Evolutionary conservation across 1,140 invertebrate genomes (phyloP), one percentile per base, ranked within the genome.

Genomic region (Zaprionus ghesquierei): DNA sequence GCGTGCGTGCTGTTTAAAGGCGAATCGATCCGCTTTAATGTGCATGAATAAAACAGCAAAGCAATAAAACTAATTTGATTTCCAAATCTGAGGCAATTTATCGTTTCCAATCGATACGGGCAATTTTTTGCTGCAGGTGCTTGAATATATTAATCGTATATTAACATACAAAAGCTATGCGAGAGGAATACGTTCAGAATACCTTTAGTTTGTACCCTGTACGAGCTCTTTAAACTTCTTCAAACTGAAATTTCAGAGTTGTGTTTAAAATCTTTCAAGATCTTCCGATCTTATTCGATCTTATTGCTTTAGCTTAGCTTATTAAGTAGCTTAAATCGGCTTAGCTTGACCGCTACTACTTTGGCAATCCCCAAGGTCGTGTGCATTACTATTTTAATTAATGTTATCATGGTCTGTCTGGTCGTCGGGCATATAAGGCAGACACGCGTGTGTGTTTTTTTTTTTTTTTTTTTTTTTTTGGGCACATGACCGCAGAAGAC

Each of bases 401-500:
- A 59, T 60, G 59, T 22, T 60, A 54, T 68, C 31, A 53, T 35
- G 23, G 35, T 22, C 18, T 3, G 49, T 22, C 54, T 50, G 65
- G 27, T 41, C 41, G 25, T 10, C 41, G 18, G 27, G 25, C 51
- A 70, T 73, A 68, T 70, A 75, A 63, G 69, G 77, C 55, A 27
- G 20, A 63, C 82, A 87, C 78, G 74, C 77, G 77, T 68, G 22
- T 18, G 5, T 12, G 12, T 23, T 18, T 18, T 51, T 51, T 12
- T 29, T 15, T 49, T 54, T 29, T 25, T 27, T 10, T 9, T 5
- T 59, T 50, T 31, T 66, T 56, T 44, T 66, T 50, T 56, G 18
- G 64, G 33, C 71, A 78, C 66, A 78, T 79, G 81, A 77, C 61
- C 72, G 13, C 77, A 74, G 46, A 77, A 77, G 76, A 79, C 49